Evolutionary conservation across 2,888 invertebrate species (phyloP).

Genomic region (Limenitis camilla): DNA sequence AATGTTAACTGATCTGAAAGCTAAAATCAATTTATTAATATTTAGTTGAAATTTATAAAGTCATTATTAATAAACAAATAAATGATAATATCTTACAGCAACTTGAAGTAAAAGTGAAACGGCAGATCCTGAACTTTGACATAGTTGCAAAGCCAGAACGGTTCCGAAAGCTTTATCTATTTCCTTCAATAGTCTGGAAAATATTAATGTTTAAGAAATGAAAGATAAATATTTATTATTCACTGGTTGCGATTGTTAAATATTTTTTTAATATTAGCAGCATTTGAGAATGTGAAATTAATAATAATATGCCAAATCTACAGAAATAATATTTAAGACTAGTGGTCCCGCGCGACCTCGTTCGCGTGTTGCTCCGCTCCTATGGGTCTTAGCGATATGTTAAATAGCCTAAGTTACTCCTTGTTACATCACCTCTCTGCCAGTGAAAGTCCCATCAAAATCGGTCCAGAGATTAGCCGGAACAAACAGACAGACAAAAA

Average conservation of each 20-base stretch:
- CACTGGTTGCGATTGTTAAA: too few relatives aligned
- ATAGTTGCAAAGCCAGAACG: conserved; percentile 56
- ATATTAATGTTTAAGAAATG: not conserved
- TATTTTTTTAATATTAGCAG: conserved; percentile 2
- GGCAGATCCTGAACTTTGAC: conserved; percentile 52
- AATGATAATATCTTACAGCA: conserved; percentile 33
- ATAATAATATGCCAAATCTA: too few relatives aligned
- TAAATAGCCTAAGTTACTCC: too few relatives aligned
- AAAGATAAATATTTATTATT: not conserved
- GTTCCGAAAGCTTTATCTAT: conserved; percentile 57
- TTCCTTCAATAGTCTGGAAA: conserved; percentile 47
- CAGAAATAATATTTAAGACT: too few relatives aligned
- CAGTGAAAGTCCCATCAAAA: too few relatives aligned
- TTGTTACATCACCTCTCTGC: too few relatives aligned
- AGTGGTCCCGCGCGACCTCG: too few relatives aligned
- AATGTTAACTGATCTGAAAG: conserved; percentile 49
- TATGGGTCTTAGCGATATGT: too few relatives aligned
- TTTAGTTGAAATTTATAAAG: not conserved
- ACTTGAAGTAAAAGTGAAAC: conserved; percentile 45
- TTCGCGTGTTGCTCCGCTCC: too few relatives aligned
- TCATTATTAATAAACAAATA: conserved; percentile 1
- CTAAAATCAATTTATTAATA: conserved; percentile 29
- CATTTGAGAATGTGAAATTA: conserved; percentile 58
- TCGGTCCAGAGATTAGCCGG: too few relatives aligned
- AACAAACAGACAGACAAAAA: too few relatives aligned